phyloP scores from a whole-genome alignment of 1,140 invertebrate species.

The Idris sp. region DNA sequence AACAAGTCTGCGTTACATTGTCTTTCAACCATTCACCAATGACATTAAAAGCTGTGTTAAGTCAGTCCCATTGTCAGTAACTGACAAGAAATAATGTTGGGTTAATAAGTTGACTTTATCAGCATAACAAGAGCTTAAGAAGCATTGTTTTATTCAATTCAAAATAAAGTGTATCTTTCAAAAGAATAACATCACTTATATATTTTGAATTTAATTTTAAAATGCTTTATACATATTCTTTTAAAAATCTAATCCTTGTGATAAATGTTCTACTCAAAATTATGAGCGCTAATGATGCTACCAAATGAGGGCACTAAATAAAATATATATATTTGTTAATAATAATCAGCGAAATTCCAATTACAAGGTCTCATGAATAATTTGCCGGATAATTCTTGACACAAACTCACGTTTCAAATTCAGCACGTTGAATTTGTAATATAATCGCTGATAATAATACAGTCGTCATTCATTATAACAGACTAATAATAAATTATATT shows the following conservation, averaged over 20 bases:
- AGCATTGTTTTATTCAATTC: neutral
- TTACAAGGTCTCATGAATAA: neutral
- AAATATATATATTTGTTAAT: neutral
- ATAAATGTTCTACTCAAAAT: no score
- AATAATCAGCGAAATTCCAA: neutral
- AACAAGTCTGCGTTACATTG: no score
- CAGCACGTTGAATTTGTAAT: neutral
- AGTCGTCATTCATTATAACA: neutral
- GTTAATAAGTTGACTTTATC: slow-evolving; percentile 24
- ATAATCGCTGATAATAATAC: neutral
- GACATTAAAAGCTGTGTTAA: slow-evolving; percentile 3
- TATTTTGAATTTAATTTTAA: no score
- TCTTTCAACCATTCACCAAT: no score
- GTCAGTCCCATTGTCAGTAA: slow-evolving; percentile 15
- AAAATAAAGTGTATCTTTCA: neutral
- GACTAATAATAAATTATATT: no score
- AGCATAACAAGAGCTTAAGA: slow-evolving; percentile 2
- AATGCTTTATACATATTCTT: no score
- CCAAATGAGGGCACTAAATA: neutral
- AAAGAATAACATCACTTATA: no score
- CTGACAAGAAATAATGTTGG: slow-evolving; percentile 16
- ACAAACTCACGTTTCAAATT: no score
- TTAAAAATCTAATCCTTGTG: no score
- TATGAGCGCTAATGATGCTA: no score
- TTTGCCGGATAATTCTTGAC: neutral